These are phyloP conservation scores for Conus betulinus DNA, from an alignment of 1,140 invertebrate species.

Conservation along the genomic window DNA sequence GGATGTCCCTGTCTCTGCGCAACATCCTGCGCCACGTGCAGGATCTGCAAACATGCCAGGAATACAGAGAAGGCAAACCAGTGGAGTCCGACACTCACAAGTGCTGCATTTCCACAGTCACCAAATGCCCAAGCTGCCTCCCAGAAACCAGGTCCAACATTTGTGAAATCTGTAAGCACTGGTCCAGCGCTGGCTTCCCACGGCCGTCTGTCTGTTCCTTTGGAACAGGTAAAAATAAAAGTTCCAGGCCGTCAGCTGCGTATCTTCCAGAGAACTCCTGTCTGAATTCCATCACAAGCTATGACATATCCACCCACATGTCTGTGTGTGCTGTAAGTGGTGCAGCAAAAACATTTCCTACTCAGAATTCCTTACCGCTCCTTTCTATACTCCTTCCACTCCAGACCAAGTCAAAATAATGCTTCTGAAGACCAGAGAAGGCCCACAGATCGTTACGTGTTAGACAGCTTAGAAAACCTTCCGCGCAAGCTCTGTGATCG, in stretches of 20 bases:
- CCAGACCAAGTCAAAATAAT: background rate
- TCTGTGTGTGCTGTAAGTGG: slow-evolving; percentile 56
- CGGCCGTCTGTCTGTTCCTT: background rate
- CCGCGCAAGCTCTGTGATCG: slow-evolving; percentile 44
- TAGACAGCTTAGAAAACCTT: slow-evolving; percentile 40
- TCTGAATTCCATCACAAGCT: slow-evolving; percentile 50
- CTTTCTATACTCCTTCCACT: background rate
- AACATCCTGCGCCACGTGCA: slow-evolving; percentile 26
- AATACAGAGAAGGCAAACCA: background rate
- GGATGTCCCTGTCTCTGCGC: slow-evolving; percentile 12
- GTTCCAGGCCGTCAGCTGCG: slow-evolving; percentile 14
- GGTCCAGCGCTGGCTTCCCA: background rate
- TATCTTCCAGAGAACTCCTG: slow-evolving; percentile 43
- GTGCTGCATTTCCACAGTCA: slow-evolving; percentile 52
- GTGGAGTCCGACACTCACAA: slow-evolving; percentile 23
- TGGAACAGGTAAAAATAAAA: slow-evolving; percentile 19
- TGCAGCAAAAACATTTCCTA: slow-evolving; percentile 41
- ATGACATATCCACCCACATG: slow-evolving; percentile 54
- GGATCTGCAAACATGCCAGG: slow-evolving; percentile 14
- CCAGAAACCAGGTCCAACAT: slow-evolving; percentile 38
- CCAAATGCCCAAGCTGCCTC: background rate
- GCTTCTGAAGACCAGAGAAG: background rate
- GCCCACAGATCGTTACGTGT: slow-evolving; percentile 42
- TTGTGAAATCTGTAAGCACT: slow-evolving; percentile 51
- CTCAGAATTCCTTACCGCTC: slow-evolving; percentile 1